Percentiles rank a stretch among this genome's conserved stretches.
Conservation (phyloP, 2,113 vertebrate species). For the Microcebus murinus region DNA sequence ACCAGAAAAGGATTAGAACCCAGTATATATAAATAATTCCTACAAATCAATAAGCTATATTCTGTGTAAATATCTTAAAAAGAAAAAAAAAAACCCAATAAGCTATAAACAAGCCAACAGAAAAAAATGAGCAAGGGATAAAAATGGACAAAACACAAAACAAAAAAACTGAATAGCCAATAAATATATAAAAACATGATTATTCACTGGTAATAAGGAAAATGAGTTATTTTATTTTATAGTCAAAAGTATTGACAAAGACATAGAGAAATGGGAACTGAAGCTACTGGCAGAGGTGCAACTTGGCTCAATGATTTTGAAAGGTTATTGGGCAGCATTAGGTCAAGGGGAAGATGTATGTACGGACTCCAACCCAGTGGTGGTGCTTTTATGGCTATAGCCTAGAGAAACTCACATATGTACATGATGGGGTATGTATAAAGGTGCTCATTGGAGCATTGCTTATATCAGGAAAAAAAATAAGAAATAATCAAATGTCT, state of each 20-base stretch:
- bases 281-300: not conserved
- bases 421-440: too few species aligned
- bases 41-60: not conserved
- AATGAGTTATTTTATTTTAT: not conserved
- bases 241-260: not conserved
- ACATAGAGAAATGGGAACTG: not conserved
- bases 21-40: not conserved
- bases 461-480: not conserved
- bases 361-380: fast-evolving
- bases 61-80: too few species aligned
- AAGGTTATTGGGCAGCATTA: not conserved
- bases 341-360: not conserved
- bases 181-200: not conserved
- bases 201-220: not conserved
- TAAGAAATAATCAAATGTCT: not conserved
- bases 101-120: not conserved
- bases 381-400: not conserved
- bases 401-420: not conserved
- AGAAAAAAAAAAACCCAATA: too few species aligned
- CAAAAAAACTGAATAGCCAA: not conserved
- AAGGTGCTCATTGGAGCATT: not conserved
- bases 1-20: not conserved
- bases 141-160: not conserved
- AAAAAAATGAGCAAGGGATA: not conserved
- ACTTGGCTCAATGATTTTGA: not conserved